These are phyloP conservation scores for Cephus runcator DNA, from an alignment of 2,888 invertebrate species.

Conservation along the genomic window DNA sequence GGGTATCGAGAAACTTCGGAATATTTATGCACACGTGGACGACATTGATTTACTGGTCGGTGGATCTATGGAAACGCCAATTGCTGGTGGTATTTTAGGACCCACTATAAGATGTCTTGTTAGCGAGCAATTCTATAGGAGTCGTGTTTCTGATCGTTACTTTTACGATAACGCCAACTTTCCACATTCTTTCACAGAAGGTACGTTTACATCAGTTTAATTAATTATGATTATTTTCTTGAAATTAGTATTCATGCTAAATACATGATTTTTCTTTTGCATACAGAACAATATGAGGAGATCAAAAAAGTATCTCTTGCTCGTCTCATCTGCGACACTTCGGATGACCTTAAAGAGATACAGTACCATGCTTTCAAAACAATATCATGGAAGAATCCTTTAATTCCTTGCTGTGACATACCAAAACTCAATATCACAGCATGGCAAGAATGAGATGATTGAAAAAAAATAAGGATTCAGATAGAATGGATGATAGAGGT, in stretches of 20 bases:
- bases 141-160: constrained; percentile 68
- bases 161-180: constrained; percentile 64
- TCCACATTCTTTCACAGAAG: constrained; percentile 49
- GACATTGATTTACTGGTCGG: constrained; percentile 70
- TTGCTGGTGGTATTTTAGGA: constrained; percentile 66
- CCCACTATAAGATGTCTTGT: constrained; percentile 69
- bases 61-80: constrained; percentile 66
- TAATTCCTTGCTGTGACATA: constrained; percentile 59
- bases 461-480: background rate
- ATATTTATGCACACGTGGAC: constrained; percentile 64
- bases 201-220: constrained; percentile 30
- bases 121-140: constrained; percentile 67
- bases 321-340: constrained; percentile 64
- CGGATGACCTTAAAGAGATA: constrained; percentile 57
- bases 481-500: background rate
- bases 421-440: constrained; percentile 59
- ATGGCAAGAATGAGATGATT: constrained; percentile 57
- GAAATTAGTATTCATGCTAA: background rate
- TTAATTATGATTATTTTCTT: background rate
- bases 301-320: constrained; percentile 63
- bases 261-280: background rate
- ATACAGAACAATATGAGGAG: constrained; percentile 61
- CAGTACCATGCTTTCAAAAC: constrained; percentile 69
- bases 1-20: constrained; percentile 55
- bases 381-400: constrained; percentile 57